phyloP scores from a whole-genome alignment of 2,888 invertebrate genomes.

The Beris chalybata region DNA sequence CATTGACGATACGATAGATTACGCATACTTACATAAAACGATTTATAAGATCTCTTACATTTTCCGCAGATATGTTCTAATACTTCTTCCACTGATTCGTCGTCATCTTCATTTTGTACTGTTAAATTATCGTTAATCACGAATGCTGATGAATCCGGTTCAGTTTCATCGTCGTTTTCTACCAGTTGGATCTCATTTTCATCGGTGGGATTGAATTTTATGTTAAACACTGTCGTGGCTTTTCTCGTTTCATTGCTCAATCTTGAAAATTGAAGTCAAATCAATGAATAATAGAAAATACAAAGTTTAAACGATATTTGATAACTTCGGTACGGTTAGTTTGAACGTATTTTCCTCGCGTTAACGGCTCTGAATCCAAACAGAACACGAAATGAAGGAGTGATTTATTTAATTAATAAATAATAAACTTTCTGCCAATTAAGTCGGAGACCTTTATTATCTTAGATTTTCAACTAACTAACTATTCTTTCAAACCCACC shows the following conservation, averaged over 20 bases:
- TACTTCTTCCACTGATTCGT: constrained; percentile 38
- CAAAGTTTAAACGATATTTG: too few species aligned
- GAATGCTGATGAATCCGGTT: not conserved
- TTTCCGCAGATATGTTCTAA: constrained; percentile 56
- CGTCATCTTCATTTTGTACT: not conserved
- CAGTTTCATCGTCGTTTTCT: constrained; percentile 3
- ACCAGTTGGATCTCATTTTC: constrained; percentile 32
- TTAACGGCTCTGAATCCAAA: too few species aligned
- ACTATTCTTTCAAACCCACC: too few species aligned
- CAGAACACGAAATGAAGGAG: too few species aligned
- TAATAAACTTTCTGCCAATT: too few species aligned
- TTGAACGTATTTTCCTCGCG: too few species aligned
- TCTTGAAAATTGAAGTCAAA: not conserved
- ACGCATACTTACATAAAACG: constrained; percentile 45
- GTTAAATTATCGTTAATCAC: constrained; percentile 7
- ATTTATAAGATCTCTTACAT: constrained; percentile 52
- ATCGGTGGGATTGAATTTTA: constrained; percentile 23
- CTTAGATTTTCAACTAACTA: too few species aligned
- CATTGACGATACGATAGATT: not conserved
- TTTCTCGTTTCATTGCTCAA: not conserved
- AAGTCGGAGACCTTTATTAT: too few species aligned
- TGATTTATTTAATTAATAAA: too few species aligned
- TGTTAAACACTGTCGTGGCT: constrained; percentile 11
- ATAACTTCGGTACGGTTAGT: too few species aligned
- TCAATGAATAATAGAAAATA: too few species aligned